phyloP scores from a whole-genome alignment of 2,888 invertebrate species.

The Helicoverpa assulta region DNA sequence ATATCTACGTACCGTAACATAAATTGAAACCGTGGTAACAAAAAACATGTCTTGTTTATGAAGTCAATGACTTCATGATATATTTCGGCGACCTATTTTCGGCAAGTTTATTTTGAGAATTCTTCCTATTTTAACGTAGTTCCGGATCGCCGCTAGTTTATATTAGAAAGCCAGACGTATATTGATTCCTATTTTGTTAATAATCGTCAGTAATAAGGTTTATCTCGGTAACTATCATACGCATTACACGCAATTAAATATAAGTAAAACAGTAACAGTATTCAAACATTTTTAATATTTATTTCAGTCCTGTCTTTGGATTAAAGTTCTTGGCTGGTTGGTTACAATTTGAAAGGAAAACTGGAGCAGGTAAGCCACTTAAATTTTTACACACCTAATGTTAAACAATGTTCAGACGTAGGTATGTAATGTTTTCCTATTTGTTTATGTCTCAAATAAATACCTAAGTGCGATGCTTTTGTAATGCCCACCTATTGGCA shows the following conservation, averaged over 20 bases:
- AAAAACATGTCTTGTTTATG: slow-evolving; percentile 9
- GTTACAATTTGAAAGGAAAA: background rate
- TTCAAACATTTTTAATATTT: background rate
- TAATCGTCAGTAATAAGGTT: background rate
- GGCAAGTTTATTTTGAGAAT: slow-evolving; percentile 79
- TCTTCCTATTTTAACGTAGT: slow-evolving; percentile 66
- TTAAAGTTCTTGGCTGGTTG: background rate
- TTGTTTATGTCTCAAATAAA: background rate
- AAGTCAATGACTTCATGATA: slow-evolving; percentile 69
- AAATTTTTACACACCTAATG: background rate
- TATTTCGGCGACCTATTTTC: slow-evolving; percentile 79
- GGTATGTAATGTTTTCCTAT: background rate
- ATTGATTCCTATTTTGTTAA: slow-evolving; percentile 12
- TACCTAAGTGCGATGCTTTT: no score
- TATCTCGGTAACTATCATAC: background rate
- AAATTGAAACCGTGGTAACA: slow-evolving; percentile 1
- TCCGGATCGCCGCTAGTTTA: slow-evolving; percentile 53
- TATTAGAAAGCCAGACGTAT: slow-evolving; percentile 19
- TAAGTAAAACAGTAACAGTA: slow-evolving; percentile 7
- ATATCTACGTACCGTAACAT: slow-evolving; percentile 16
- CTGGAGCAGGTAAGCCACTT: slow-evolving; percentile 15
- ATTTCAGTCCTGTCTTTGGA: background rate
- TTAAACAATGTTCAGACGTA: no score
- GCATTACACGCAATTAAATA: background rate
- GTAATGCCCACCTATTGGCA: no score